phyloP scores from a whole-genome alignment of 2,113 vertebrate genomes.

The Penelope pileata region DNA sequence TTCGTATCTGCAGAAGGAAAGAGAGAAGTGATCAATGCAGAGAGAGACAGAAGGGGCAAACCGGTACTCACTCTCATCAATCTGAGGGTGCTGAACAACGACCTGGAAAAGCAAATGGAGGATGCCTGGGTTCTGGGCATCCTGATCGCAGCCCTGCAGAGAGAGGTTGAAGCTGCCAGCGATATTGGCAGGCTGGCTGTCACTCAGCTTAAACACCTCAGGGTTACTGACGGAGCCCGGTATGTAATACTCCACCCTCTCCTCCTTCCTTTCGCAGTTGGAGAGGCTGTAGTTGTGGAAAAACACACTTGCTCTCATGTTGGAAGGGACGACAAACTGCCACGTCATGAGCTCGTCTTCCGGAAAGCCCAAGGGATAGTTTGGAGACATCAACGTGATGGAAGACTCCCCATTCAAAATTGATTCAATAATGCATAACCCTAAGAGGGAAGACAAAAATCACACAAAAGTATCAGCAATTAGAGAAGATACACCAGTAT shows the following conservation, averaged over 20 bases:
- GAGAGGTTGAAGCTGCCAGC: constrained; percentile 86
- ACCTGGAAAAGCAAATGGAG: constrained; percentile 83
- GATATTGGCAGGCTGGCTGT: constrained; percentile 81
- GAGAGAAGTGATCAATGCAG: neutral
- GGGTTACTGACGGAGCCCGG: constrained; percentile 54
- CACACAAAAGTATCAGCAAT: neutral
- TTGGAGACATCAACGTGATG: constrained; percentile 82
- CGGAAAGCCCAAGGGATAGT: constrained; percentile 82
- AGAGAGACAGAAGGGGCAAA: neutral
- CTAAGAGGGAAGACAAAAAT: constrained; percentile 24
- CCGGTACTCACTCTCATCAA: constrained; percentile 75
- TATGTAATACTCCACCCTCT: constrained; percentile 80
- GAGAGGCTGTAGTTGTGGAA: constrained; percentile 79
- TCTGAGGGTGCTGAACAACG: constrained; percentile 69
- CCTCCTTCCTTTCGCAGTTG: constrained; percentile 80
- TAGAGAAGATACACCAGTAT: neutral
- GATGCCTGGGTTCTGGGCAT: constrained; percentile 65
- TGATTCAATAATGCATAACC: constrained; percentile 82
- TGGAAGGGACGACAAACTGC: constrained; percentile 84
- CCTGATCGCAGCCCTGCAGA: constrained; percentile 87
- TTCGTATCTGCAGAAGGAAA: neutral
- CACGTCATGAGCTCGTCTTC: constrained; percentile 83
- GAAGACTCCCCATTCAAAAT: constrained; percentile 79
- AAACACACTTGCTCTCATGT: constrained; percentile 83
- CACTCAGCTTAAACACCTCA: constrained; percentile 67